A percentile compares a stretch with the other conserved stretches of the same genome.
Conservation (phyloP, 2,797 vertebrate species). For the Eurystomus glaucurus region DNA sequence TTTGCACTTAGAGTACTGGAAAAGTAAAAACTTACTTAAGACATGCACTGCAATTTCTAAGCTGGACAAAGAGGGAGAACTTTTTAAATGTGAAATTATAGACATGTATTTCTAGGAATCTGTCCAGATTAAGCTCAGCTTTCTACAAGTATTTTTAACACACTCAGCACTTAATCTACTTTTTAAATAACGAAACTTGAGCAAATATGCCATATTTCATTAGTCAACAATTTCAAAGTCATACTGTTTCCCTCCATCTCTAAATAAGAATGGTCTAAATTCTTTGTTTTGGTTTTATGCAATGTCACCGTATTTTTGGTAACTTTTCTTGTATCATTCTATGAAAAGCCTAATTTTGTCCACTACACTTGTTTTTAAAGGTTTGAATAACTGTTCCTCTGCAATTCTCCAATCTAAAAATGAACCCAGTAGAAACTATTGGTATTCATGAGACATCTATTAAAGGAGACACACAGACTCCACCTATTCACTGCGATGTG, state of each 20-base stretch:
- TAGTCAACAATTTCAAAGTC: background rate
- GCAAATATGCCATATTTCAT: background rate
- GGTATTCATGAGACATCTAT: background rate
- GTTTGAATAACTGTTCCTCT: background rate
- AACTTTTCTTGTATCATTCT: background rate
- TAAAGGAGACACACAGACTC: background rate
- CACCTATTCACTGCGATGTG: background rate
- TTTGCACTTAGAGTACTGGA: background rate
- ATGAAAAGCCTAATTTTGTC: background rate
- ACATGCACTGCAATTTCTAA: background rate
- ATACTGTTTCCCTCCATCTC: rapidly evolving
- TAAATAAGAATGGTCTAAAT: background rate
- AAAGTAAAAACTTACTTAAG: background rate
- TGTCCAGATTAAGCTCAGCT: background rate
- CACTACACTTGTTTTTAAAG: background rate
- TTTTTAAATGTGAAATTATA: background rate
- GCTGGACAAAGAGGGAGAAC: background rate
- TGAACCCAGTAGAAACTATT: background rate
- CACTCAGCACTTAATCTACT: background rate
- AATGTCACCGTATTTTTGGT: rapidly evolving
- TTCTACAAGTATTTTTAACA: background rate
- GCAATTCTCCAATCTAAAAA: background rate
- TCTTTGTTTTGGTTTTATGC: background rate
- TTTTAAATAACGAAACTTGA: background rate
- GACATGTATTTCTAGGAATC: background rate